Percentiles rank a stretch among this genome's conserved stretches.
These are phyloP conservation scores for Elachura formosa DNA, from an alignment of 2,113 vertebrate genomes.

Conservation along the genomic window DNA sequence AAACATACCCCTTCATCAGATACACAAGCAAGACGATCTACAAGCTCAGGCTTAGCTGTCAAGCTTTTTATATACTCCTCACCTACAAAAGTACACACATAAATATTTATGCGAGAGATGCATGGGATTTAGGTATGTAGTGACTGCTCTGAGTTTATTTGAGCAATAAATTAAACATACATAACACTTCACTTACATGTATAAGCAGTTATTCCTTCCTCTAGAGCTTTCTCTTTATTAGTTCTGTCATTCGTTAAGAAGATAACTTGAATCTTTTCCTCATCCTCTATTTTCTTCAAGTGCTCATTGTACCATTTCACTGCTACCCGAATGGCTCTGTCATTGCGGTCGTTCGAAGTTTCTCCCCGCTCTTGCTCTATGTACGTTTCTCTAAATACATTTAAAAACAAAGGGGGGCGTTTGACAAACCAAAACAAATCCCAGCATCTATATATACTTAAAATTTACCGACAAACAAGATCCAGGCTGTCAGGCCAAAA, in stretches of 20 bases:
- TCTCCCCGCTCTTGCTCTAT: slow-evolving; percentile 88
- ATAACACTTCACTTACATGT: slow-evolving; percentile 78
- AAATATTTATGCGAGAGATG: not conserved
- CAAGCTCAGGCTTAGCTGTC: slow-evolving; percentile 87
- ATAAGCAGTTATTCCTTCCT: slow-evolving; percentile 82
- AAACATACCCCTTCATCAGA: slow-evolving; percentile 84
- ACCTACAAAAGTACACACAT: slow-evolving; percentile 71
- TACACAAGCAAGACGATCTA: slow-evolving; percentile 88
- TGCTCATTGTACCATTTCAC: slow-evolving; percentile 91
- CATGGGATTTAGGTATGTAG: not conserved
- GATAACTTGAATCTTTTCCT: slow-evolving; percentile 77
- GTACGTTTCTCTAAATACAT: slow-evolving; percentile 84
- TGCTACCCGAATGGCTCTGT: slow-evolving; percentile 90
- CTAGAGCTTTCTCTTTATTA: slow-evolving; percentile 89
- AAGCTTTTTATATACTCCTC: slow-evolving; percentile 95
- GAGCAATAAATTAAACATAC: not conserved
- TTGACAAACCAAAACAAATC: not conserved
- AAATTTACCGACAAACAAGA: not conserved
- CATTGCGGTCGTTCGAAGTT: slow-evolving; percentile 91
- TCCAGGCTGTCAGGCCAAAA: not conserved
- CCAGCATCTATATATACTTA: not conserved
- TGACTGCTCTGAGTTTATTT: not conserved
- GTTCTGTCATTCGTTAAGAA: slow-evolving; percentile 90
- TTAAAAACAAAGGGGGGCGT: rapidly evolving
- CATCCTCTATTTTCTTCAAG: slow-evolving; percentile 68